A percentile compares a stretch with the other conserved stretches of the same genome.
These are phyloP conservation scores for Rhinoptilus africanus DNA, from an alignment of 2,113 vertebrate species.

Conservation along the genomic window DNA sequence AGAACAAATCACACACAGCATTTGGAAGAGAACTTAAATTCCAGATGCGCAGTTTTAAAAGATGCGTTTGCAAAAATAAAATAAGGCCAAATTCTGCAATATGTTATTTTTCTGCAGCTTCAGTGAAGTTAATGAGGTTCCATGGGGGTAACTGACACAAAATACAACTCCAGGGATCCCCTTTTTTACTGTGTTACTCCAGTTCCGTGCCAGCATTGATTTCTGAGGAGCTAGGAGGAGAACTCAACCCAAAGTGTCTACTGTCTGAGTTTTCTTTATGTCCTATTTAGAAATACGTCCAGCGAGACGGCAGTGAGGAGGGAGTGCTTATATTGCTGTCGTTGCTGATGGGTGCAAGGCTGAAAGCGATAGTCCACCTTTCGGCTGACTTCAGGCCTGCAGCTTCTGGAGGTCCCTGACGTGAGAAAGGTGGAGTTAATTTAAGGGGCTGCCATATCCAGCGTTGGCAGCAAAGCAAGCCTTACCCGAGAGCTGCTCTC, in stretches of 20 bases:
- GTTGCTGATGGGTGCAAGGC: not conserved
- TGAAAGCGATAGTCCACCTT: not conserved
- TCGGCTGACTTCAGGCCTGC: not conserved
- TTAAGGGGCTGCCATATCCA: not conserved
- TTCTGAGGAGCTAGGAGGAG: not conserved
- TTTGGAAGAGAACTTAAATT: constrained; percentile 67
- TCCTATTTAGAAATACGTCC: not conserved
- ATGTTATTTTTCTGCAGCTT: constrained; percentile 36
- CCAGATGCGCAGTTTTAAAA: constrained; percentile 62
- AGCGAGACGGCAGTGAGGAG: not conserved
- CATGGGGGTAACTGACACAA: not conserved
- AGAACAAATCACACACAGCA: constrained; percentile 61
- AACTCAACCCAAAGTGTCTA: not conserved
- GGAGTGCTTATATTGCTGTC: accelerated
- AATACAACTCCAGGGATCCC: not conserved
- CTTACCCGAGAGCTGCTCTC: not conserved
- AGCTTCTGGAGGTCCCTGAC: not conserved
- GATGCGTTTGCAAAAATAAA: constrained; percentile 48
- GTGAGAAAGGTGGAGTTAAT: not conserved
- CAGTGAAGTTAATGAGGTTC: constrained; percentile 21
- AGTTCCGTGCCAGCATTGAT: not conserved
- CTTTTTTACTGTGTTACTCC: not conserved
- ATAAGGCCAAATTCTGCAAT: constrained; percentile 24
- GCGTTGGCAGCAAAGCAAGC: not conserved
- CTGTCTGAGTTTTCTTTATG: not conserved